Conservation (phyloP, 2,888 invertebrate species). For the Drosophila nigritarsus region DNA sequence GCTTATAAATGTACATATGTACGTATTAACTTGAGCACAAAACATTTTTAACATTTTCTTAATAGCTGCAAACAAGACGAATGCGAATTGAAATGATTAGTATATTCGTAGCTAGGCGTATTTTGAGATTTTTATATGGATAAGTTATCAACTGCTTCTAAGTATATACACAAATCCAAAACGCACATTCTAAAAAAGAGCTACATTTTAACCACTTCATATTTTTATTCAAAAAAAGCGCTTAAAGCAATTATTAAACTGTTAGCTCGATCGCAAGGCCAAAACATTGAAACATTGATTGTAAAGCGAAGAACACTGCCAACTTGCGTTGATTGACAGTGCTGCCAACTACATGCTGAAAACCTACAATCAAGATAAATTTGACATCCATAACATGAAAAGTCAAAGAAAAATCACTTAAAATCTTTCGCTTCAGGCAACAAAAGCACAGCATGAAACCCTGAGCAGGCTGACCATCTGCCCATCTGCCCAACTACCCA, state of each 20-base stretch:
- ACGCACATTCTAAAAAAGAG: neutral
- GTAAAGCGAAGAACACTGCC: constrained; percentile 5
- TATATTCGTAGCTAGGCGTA: neutral
- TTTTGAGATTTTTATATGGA: neutral
- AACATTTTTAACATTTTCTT: neutral
- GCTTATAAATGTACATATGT: neutral
- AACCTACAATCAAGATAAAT: constrained; percentile 44
- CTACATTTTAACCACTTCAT: neutral
- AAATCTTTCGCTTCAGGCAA: constrained; percentile 58
- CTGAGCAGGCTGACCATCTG: constrained; percentile 40
- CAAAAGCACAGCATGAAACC: constrained; percentile 64
- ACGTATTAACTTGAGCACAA: neutral
- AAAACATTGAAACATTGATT: neutral
- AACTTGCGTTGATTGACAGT: constrained; percentile 37
- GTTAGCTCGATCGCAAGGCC: neutral
- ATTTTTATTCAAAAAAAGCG: neutral
- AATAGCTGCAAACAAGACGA: neutral
- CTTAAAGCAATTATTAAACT: neutral
- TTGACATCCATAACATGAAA: constrained; percentile 49
- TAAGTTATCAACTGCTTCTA: neutral
- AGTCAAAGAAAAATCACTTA: constrained; percentile 61
- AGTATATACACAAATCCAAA: neutral
- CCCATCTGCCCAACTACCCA: constrained; percentile 12
- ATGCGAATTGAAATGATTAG: neutral
- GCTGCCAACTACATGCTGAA: constrained; percentile 51